Percentiles rank a stretch among this genome's conserved stretches.
Evolutionary conservation across 2,888 invertebrate genomes (phyloP).

Genomic region (Thera britannica): DNA sequence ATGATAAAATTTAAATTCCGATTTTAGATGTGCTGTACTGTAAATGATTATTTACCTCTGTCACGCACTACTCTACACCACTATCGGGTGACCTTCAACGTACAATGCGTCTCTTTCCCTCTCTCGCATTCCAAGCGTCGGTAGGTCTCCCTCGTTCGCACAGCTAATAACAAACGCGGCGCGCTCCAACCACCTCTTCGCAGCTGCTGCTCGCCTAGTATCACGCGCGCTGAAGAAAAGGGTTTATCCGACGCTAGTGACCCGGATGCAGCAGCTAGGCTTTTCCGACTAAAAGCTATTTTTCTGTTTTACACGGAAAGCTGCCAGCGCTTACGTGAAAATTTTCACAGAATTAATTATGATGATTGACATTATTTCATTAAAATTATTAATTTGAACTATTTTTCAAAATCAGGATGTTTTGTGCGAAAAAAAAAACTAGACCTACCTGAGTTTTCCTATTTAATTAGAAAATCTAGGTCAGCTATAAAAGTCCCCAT

Average conservation of each 20-base stretch:
- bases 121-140: constrained; percentile 73
- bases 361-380: not conserved
- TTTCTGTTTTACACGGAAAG: constrained; percentile 65
- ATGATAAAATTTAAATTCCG: too few relatives aligned
- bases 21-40: not conserved
- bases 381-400: not conserved
- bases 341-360: constrained; percentile 10
- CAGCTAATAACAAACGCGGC: constrained; percentile 50
- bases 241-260: constrained; percentile 83
- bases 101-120: constrained; percentile 58
- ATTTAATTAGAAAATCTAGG: constrained; percentile 66
- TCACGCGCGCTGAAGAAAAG: constrained; percentile 85
- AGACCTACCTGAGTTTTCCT: constrained; percentile 30
- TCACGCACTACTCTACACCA: constrained; percentile 58
- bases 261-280: constrained; percentile 75
- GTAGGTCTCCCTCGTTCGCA: constrained; percentile 65
- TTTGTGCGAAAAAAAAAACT: constrained; percentile 5
- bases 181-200: constrained; percentile 66
- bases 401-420: not conserved
- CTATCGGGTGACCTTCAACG: constrained; percentile 82
- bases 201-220: constrained; percentile 76
- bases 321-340: constrained; percentile 9
- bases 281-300: constrained; percentile 71
- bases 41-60: constrained; percentile 20
- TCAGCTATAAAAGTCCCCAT: constrained; percentile 57